Percentiles rank a stretch among this genome's conserved stretches.
These are phyloP conservation scores for Ischnus inquisitorius DNA, from an alignment of 2,888 invertebrate species.

Conservation along the genomic window DNA sequence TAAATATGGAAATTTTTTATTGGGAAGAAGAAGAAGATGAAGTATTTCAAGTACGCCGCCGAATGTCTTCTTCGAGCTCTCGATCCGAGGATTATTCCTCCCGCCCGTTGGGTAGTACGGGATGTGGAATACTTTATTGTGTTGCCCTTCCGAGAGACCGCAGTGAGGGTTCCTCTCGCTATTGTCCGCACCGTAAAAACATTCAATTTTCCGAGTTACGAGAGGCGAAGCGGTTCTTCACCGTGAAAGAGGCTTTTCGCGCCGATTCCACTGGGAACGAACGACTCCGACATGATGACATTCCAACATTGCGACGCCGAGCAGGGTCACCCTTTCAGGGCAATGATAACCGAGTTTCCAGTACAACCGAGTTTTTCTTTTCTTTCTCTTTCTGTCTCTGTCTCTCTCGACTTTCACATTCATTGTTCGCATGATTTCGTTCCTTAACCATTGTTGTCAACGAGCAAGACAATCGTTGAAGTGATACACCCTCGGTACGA, in stretches of 20 bases:
- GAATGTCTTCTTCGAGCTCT: no score
- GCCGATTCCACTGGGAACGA: not conserved
- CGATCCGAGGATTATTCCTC: no score
- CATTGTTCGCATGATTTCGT: not conserved
- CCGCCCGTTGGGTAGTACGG: not conserved
- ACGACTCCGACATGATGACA: not conserved
- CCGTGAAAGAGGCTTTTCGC: constrained; percentile 11
- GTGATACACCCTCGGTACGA: no score
- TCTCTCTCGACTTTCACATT: not conserved
- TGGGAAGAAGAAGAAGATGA: no score
- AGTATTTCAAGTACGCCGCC: no score
- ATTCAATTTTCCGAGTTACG: constrained; percentile 26
- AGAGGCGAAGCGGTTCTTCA: not conserved
- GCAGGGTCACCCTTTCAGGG: not conserved
- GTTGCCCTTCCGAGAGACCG: not conserved
- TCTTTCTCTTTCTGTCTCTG: not conserved
- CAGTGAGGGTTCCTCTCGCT: not conserved
- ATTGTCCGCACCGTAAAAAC: constrained; percentile 24
- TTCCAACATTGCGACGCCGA: not conserved
- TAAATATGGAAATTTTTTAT: no score
- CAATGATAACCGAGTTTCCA: not conserved
- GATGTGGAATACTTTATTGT: constrained; percentile 1
- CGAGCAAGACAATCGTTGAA: no score
- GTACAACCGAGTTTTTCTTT: no score
- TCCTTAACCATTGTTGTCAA: not conserved